A percentile compares a stretch with the other conserved stretches of the same genome.
phyloP scores from a whole-genome alignment of 2,797 vertebrate species.

The Thunnus albacares region DNA sequence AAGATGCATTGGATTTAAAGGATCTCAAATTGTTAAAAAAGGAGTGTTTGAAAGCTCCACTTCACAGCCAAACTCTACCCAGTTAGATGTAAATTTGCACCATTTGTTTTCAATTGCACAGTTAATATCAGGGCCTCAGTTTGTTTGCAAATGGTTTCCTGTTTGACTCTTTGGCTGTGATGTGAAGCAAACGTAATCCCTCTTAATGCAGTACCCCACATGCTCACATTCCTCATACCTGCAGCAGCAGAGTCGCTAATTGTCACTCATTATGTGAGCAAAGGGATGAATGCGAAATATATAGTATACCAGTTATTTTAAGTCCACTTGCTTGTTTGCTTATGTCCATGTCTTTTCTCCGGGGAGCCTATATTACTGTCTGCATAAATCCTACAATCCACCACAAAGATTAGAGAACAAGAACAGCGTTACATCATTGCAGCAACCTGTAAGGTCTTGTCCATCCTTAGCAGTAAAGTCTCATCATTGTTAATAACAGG shows the following conservation, averaged over 20 bases:
- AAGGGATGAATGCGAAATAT: background rate
- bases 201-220: slow-evolving; percentile 8
- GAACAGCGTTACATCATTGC: slow-evolving; percentile 21
- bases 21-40: background rate
- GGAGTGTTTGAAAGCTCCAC: background rate
- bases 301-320: background rate
- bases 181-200: slow-evolving; percentile 17
- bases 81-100: background rate
- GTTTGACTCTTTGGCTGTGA: slow-evolving; percentile 20
- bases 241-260: background rate
- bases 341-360: background rate
- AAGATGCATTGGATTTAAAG: background rate
- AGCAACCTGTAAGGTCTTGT: slow-evolving; percentile 59
- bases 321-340: slow-evolving; percentile 9
- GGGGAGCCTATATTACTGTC: background rate
- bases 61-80: background rate
- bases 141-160: slow-evolving; percentile 13
- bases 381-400: slow-evolving; percentile 12
- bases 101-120: background rate
- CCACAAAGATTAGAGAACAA: slow-evolving; percentile 36
- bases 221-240: slow-evolving; percentile 17
- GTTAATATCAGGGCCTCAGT: background rate
- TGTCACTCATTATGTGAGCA: slow-evolving; percentile 5
- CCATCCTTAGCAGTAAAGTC: slow-evolving; percentile 41
- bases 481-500: slow-evolving; percentile 58